These are phyloP conservation scores for Caenorhabditis sp. DNA, from an alignment of 2,888 invertebrate genomes.

Conservation along the genomic window DNA sequence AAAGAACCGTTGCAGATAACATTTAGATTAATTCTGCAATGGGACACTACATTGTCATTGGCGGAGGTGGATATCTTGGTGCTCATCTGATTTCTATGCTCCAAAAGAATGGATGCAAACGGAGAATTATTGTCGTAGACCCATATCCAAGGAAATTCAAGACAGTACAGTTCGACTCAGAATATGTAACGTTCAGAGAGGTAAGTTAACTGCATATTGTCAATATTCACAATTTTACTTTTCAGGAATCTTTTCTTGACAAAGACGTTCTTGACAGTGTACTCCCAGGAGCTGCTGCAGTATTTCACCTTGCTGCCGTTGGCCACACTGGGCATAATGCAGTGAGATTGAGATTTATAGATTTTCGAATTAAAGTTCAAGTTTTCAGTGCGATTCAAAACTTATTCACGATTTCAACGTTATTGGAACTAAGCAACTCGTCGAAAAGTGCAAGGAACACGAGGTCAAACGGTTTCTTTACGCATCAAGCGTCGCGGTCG, in stretches of 20 bases:
- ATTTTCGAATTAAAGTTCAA: too few relatives aligned
- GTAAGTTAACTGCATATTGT: slow-evolving; percentile 14
- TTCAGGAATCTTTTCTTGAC: slow-evolving; percentile 49
- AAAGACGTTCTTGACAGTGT: slow-evolving; percentile 6
- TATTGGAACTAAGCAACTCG: slow-evolving; percentile 11
- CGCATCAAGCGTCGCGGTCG: slow-evolving; percentile 48
- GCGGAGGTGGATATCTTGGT: slow-evolving; percentile 36
- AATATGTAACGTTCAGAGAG: not conserved
- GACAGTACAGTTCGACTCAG: not conserved
- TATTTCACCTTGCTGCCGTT: slow-evolving; percentile 53
- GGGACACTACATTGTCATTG: slow-evolving; percentile 38
- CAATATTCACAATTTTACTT: not conserved
- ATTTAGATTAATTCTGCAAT: not conserved
- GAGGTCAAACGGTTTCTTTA: slow-evolving; percentile 28
- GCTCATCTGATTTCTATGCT: slow-evolving; percentile 29
- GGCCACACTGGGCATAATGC: slow-evolving; percentile 41
- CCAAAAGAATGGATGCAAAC: slow-evolving; percentile 6
- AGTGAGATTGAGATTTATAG: too few relatives aligned
- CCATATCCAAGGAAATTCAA: slow-evolving; percentile 4
- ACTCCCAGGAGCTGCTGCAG: slow-evolving; percentile 21
- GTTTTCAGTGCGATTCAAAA: slow-evolving; percentile 19
- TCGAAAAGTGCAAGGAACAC: slow-evolving; percentile 16
- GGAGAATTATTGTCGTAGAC: slow-evolving; percentile 16
- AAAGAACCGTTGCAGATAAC: not conserved
- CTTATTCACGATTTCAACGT: slow-evolving; percentile 28